phyloP scores from a whole-genome alignment of 2,797 vertebrate genomes.

The Gorsachius magnificus region DNA sequence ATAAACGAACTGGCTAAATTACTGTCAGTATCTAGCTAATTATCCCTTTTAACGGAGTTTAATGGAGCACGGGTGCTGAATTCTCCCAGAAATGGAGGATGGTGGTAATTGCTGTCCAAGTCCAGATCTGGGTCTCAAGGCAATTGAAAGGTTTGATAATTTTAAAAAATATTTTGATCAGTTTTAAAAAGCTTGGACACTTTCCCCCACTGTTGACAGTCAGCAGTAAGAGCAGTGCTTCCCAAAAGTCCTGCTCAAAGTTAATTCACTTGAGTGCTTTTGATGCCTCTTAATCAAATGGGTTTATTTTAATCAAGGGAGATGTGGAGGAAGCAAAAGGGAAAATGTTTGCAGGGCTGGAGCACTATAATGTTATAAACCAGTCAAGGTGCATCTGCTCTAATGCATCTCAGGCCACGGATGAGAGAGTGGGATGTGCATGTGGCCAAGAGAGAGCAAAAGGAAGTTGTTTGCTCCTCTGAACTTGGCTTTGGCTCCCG shows the following conservation, averaged over 20 bases:
- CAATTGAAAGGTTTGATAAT: not conserved
- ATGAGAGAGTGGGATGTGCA: rapidly evolving
- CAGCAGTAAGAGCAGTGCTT: not conserved
- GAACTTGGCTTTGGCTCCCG: not conserved
- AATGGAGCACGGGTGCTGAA: not conserved
- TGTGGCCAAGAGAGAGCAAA: not conserved
- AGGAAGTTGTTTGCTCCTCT: not conserved
- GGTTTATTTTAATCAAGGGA: not conserved
- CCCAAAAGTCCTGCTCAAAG: not conserved
- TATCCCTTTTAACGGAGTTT: constrained; percentile 1
- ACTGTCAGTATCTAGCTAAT: constrained; percentile 9
- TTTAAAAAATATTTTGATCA: not conserved
- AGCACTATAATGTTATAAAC: not conserved
- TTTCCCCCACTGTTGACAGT: not conserved
- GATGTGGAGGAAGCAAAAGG: not conserved
- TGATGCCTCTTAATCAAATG: not conserved
- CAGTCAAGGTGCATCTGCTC: not conserved
- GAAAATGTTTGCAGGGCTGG: not conserved
- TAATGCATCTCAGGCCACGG: not conserved
- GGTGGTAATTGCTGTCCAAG: not conserved
- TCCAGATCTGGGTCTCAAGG: not conserved
- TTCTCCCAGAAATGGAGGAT: not conserved
- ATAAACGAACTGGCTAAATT: constrained; percentile 42
- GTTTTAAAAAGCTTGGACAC: not conserved
- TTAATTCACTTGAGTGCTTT: not conserved